phyloP scores from a whole-genome alignment of 1,140 invertebrate species.

The Bradynema listronoti region DNA sequence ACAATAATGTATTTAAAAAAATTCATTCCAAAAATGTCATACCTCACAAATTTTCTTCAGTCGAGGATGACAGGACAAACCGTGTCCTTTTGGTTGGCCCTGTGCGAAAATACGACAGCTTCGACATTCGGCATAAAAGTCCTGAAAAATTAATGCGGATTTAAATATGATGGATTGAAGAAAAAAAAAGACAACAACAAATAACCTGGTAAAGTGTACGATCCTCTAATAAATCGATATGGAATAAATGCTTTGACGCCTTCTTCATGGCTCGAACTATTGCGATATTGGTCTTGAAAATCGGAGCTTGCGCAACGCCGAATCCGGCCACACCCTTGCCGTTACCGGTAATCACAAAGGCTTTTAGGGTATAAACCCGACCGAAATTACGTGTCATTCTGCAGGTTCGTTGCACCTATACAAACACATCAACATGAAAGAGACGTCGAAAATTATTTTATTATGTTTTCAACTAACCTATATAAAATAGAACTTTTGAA shows the following conservation, averaged over 20 bases:
- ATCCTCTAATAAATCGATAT: slow-evolving; percentile 50
- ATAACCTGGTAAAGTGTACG: slow-evolving; percentile 51
- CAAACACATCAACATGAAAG: too few species aligned
- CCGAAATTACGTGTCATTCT: slow-evolving; percentile 60
- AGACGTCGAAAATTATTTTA: too few species aligned
- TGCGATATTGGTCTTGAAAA: slow-evolving; percentile 45
- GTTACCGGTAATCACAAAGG: slow-evolving; percentile 61
- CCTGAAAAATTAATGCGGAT: slow-evolving; percentile 66
- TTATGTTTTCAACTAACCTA: too few species aligned
- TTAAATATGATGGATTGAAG: background rate
- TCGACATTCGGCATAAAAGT: slow-evolving; percentile 80
- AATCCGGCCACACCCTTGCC: slow-evolving; percentile 59
- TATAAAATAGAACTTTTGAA: background rate
- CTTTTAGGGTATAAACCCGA: slow-evolving; percentile 55
- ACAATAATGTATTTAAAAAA: background rate
- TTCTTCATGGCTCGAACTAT: slow-evolving; percentile 49
- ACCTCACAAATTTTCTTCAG: slow-evolving; percentile 64
- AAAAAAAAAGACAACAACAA: background rate
- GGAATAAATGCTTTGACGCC: slow-evolving; percentile 50
- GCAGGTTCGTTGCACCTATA: slow-evolving; percentile 59
- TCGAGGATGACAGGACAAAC: slow-evolving; percentile 50
- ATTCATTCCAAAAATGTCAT: slow-evolving; percentile 58
- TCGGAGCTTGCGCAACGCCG: slow-evolving; percentile 37
- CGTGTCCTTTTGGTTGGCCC: slow-evolving; percentile 48
- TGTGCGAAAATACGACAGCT: slow-evolving; percentile 77